Evolutionary conservation across 2,888 invertebrate genomes (phyloP).

Genomic region (Alentia gelatinosa): DNA sequence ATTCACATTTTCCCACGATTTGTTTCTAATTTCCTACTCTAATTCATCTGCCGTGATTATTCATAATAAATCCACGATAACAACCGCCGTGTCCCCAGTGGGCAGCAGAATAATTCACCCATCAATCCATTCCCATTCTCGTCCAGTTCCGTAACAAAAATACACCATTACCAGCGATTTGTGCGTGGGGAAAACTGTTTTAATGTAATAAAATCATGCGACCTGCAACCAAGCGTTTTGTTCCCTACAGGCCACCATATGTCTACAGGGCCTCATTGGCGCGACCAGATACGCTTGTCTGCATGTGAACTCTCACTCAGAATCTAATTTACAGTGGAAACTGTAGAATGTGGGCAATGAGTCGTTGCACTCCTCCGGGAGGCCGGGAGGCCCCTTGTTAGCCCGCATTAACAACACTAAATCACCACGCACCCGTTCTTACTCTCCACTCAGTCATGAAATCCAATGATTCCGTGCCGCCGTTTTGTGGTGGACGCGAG

Average conservation of each 20-base stretch:
- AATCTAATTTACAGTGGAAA: background rate
- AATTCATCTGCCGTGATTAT: background rate
- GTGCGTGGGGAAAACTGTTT: background rate
- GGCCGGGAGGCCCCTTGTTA: background rate
- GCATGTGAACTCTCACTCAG: constrained; percentile 26
- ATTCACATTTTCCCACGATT: constrained; percentile 1
- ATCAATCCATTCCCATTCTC: no score
- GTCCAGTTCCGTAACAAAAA: background rate
- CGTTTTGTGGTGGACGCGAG: background rate
- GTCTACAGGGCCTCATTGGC: background rate
- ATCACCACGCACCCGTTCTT: background rate
- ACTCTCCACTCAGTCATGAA: background rate
- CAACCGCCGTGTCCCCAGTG: background rate
- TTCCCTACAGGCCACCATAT: background rate
- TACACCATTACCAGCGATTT: background rate
- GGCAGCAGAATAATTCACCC: background rate
- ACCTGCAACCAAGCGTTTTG: background rate
- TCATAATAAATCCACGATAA: background rate
- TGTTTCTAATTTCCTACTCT: background rate
- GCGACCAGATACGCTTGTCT: background rate
- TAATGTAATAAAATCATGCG: constrained; percentile 7
- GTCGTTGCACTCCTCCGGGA: background rate
- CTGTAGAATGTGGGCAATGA: background rate
- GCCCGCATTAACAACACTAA: background rate
- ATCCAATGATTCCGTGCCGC: background rate